Percentiles rank a stretch among this genome's conserved stretches.
Conservation (phyloP, 2,888 invertebrate genomes). For the Cecidostiba fungosa region DNA sequence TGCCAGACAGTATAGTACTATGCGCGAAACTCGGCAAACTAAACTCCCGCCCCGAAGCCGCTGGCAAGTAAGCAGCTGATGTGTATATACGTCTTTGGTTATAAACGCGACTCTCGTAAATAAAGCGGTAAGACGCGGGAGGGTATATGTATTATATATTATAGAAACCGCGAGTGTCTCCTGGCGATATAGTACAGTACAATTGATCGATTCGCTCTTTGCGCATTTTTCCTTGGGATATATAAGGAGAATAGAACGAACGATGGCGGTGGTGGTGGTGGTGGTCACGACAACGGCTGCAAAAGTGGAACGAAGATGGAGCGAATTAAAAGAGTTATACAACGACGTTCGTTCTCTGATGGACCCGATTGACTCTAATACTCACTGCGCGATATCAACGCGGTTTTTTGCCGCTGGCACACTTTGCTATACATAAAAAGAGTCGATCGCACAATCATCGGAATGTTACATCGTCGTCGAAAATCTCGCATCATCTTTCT, state of each 20-base stretch:
- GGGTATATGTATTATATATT: not conserved
- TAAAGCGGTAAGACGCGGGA: not conserved
- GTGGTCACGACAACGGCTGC: not conserved
- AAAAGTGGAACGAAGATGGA: constrained; percentile 2
- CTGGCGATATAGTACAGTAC: not conserved
- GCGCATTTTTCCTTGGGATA: not conserved
- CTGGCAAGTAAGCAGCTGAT: not conserved
- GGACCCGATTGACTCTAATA: constrained; percentile 37
- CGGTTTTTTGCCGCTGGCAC: constrained; percentile 11
- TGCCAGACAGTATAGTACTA: not conserved
- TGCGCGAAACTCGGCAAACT: constrained; percentile 42
- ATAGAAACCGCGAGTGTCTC: not conserved
- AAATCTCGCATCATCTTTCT: not conserved
- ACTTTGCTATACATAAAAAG: constrained; percentile 9
- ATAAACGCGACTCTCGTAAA: not conserved
- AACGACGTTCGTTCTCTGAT: not conserved
- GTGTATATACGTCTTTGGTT: not conserved
- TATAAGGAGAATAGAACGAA: not conserved
- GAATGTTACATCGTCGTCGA: not conserved
- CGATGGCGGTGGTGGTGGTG: not conserved
- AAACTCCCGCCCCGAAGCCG: constrained; percentile 1
- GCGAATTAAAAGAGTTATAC: constrained; percentile 27
- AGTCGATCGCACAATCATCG: not conserved
- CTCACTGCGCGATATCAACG: not conserved
- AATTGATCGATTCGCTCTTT: not conserved